Evolutionary conservation across 2,888 invertebrate genomes (phyloP), one percentile per base, ranked within the genome.

Genomic region (Caenorhabditis imperialis): DNA sequence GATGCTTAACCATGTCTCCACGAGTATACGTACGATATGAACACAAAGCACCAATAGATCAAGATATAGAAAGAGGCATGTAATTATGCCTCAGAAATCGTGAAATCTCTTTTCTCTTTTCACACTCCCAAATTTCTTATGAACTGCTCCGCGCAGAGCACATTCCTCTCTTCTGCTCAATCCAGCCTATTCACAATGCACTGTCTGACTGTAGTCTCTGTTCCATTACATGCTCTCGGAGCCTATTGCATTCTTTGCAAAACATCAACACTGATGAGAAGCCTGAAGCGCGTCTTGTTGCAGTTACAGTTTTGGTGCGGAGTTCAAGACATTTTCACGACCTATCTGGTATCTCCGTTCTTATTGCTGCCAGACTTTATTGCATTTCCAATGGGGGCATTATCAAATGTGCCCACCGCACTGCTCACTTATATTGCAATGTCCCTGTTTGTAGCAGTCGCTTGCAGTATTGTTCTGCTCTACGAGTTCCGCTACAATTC

Each of bases 261-360:
- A 38, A 53, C 53, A 1, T 38, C 53, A 3, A 2, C 18, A 10
- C 20, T 20, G 40, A 7, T 6, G 18, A 18, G 40, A 16, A 3
- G 20, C 18, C 14, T 18, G n/a, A n/a, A n/a, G n/a, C n/a, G n/a
- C n/a, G n/a, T n/a, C n/a, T n/a, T n/a, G n/a, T n/a, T n/a, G n/a
- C n/a, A 61, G 16, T 51, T 61, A 6, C 61, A 61, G 23, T 30
- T 50, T 22, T 61, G 50, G 50, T 48, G 48, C 12, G 50, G 42
- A 22, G 1, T 40, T 5, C 23, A 50, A 14, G 61, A 61, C 12
- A 27, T 50, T 23, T 50, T 25, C 4, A 10, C 51, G 3, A 51
- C 42, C 18, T 30, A 23, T 7, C 22, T 61, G 6, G 20, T 42
- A 3, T 42, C 50, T 22, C 61, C 61, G 5, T 50, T 20, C 7